Evolutionary conservation across 1,140 invertebrate species (phyloP).

Genomic region (Oedothorax gibbosus): DNA sequence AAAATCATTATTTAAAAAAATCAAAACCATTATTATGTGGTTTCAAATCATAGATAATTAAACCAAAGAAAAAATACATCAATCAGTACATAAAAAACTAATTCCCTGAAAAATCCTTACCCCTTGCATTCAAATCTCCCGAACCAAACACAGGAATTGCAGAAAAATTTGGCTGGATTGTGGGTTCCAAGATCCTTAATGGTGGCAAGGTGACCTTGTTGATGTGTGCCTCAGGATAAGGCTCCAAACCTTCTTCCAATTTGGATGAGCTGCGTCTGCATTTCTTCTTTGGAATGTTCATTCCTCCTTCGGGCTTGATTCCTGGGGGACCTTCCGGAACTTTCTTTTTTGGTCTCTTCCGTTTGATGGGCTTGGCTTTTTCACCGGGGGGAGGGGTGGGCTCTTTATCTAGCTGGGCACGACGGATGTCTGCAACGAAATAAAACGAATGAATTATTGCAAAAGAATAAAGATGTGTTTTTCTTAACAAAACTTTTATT

Average conservation of each 20-base stretch:
- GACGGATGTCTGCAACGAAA: constrained; percentile 60
- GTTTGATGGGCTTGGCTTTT: constrained; percentile 64
- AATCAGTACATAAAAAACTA: neutral
- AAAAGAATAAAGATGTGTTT: no score
- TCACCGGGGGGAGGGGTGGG: constrained; percentile 64
- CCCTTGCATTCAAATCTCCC: constrained; percentile 75
- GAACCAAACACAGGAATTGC: constrained; percentile 84
- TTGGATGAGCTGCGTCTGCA: constrained; percentile 77
- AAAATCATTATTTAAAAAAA: no score
- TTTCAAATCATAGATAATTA: no score
- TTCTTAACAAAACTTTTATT: no score
- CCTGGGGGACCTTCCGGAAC: constrained; percentile 60
- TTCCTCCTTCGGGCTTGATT: constrained; percentile 33
- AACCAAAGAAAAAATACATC: neutral
- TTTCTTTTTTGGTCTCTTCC: constrained; percentile 63
- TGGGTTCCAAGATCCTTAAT: constrained; percentile 88
- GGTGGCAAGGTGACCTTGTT: constrained; percentile 84
- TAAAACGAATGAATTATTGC: no score
- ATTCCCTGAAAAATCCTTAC: constrained; percentile 21
- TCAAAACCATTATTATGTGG: no score
- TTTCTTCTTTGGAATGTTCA: constrained; percentile 78
- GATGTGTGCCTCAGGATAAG: constrained; percentile 88
- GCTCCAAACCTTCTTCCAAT: constrained; percentile 91
- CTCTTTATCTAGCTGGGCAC: constrained; percentile 64
- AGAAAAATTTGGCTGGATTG: constrained; percentile 83